phyloP scores from a whole-genome alignment of 2,888 invertebrate species.

The Lasioglossum zephyrum region DNA sequence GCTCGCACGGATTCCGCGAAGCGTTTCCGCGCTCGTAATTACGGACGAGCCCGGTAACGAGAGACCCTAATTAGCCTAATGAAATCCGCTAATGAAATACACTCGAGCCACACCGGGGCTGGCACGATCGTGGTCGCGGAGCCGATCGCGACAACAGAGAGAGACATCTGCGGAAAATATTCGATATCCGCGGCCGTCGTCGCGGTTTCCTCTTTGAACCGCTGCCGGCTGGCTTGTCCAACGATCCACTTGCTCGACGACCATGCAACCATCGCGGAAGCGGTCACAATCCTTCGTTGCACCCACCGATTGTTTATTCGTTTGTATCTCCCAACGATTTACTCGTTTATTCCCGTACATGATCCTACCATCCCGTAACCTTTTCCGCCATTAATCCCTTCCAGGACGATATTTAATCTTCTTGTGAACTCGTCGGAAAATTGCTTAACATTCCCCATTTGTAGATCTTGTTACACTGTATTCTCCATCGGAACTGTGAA shows the following conservation, averaged over 20 bases:
- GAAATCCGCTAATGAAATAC: conserved; percentile 68
- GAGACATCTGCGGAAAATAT: neutral
- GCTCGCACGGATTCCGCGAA: conserved; percentile 61
- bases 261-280: conserved; percentile 32
- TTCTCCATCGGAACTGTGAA: too few species aligned
- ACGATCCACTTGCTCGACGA: conserved; percentile 35
- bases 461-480: too few species aligned
- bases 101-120: conserved; percentile 29
- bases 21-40: conserved; percentile 69
- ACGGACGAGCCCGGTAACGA: conserved; percentile 63
- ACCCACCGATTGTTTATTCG: neutral
- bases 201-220: neutral
- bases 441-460: too few species aligned
- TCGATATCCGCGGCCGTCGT: neutral
- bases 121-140: conserved; percentile 26
- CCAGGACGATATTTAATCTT: too few species aligned
- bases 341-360: neutral
- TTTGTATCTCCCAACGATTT: neutral
- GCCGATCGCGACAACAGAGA: conserved; percentile 4
- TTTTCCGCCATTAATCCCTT: neutral
- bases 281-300: conserved; percentile 23
- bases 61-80: conserved; percentile 69
- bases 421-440: too few species aligned
- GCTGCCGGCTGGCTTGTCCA: neutral
- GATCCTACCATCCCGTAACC: neutral